These are phyloP conservation scores for Picus viridis DNA, from an alignment of 2,797 vertebrate genomes.

Conservation along the genomic window DNA sequence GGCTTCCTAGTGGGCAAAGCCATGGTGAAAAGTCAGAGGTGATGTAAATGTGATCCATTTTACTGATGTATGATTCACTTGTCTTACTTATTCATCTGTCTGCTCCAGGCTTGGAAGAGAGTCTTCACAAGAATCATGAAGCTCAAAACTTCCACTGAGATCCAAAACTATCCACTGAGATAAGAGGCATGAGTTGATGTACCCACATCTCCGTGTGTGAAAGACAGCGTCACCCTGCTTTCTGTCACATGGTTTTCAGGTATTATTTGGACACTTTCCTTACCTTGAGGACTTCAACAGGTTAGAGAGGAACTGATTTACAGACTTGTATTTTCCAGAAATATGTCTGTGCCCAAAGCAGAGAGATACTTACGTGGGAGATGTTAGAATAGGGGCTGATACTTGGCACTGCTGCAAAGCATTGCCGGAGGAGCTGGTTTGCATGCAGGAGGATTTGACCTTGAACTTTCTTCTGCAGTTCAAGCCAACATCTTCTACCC, in stretches of 20 bases:
- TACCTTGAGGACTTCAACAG: not conserved
- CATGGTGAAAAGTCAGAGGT: not conserved
- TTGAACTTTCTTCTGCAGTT: slow-evolving; percentile 47
- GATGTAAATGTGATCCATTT: not conserved
- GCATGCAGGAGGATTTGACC: slow-evolving; percentile 8
- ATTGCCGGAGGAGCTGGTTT: not conserved
- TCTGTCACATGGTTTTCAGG: not conserved
- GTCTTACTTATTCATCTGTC: not conserved
- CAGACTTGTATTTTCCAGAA: not conserved
- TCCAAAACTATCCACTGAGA: not conserved
- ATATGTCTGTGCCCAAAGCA: not conserved
- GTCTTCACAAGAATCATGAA: not conserved
- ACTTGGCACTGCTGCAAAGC: not conserved
- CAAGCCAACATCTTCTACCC: slow-evolving; percentile 27
- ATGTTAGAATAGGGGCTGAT: not conserved
- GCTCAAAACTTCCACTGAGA: not conserved
- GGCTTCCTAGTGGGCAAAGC: not conserved
- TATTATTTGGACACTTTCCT: not conserved
- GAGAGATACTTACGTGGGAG: not conserved
- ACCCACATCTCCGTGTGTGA: not conserved
- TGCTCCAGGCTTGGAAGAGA: not conserved
- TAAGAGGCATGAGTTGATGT: not conserved
- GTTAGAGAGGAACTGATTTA: not conserved
- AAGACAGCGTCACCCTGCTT: not conserved
- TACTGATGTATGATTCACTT: not conserved